Base-by-base conservation (phyloP, 2,113 vertebrate species). In the Seriola quinqueradiata region DNA sequence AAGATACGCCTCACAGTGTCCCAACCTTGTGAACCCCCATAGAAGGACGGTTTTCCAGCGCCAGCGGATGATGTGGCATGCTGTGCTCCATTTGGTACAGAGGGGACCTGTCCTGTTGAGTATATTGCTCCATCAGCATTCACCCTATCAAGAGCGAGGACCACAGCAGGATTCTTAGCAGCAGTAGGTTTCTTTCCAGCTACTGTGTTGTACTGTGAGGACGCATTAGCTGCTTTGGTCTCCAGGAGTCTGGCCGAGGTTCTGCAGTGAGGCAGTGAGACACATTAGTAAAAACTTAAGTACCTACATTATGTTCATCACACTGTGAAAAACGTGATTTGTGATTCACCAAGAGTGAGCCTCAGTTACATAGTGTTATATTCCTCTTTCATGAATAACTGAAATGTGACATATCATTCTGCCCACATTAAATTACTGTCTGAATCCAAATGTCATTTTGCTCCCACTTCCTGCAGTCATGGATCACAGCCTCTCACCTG, bases 231-330 rank as follows among this genome's bases (percentile, higher is more conserved):
- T 32, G 91, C 82, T 92, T 94, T 94, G 76, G 87, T 93, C 85
- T 96, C 95, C 70, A 95, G 50, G 61, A 96, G 92, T 86, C 92
- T 93, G 55, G 95, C 95, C 0, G 95, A 96, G 4, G 95, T 96
- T 92, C 95, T 96, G 87, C 70, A 81, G 59, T 44, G 58, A 87
- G 82, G 55, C 7, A 89, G 66, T 42, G 34, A 67, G 21, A 60
- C 3, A 70, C 17, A 64, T 66, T 42, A 67, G n/a, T 19, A 25
- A 73, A 70, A 79, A 25, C 2, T 32, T 5, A 23, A 66, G 19
- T 9, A 70, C 13, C 3, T 40, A 21, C 34, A 71, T 54, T 3
- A 59, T 28, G 10, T 69, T 68, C 38, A 8, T 12, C 9, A n/a
- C 40, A 75, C 25, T 59, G 36, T n/a, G 52, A 59, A 67, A 17